A percentile compares a stretch with the other conserved stretches of the same genome.
Evolutionary conservation across 2,797 vertebrate genomes (phyloP).

Genomic region (Dromococcyx pavoninus): DNA sequence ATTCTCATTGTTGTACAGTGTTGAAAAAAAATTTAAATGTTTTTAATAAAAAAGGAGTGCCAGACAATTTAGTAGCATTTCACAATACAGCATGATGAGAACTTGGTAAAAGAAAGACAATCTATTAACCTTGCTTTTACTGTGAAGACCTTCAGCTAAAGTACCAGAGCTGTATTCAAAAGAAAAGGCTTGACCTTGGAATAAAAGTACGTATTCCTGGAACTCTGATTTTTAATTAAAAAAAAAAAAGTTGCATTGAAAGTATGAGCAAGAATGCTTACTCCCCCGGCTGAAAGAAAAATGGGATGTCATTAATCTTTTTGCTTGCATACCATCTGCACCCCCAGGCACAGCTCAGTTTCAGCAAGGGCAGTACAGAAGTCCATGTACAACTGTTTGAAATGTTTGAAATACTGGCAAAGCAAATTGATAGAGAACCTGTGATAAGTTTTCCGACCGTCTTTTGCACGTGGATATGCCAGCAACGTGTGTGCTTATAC

Average conservation of each 20-base stretch:
- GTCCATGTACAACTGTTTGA: accelerated
- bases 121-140: conserved; percentile 88
- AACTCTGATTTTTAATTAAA: conserved; percentile 79
- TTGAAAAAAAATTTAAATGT: conserved; percentile 31
- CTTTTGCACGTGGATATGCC: not conserved
- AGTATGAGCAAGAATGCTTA: conserved; percentile 34
- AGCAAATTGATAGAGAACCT: not conserved
- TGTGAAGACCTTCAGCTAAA: conserved; percentile 88
- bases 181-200: conserved; percentile 83
- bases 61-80: conserved; percentile 80
- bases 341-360: not conserved
- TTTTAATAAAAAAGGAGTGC: conserved; percentile 17
- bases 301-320: conserved; percentile 6
- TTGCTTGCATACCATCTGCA: conserved; percentile 49
- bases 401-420: not conserved
- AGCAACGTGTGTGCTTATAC: not conserved
- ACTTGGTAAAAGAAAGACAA: conserved; percentile 81
- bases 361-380: not conserved
- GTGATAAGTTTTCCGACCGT: accelerated
- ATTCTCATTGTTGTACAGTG: conserved; percentile 53
- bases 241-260: conserved; percentile 25
- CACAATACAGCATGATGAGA: conserved; percentile 82
- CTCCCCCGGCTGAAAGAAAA: conserved; percentile 2
- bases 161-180: conserved; percentile 81
- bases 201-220: conserved; percentile 72